Base-by-base conservation (phyloP, 2,888 invertebrate species). In the Lamellibrachia satsuma region DNA sequence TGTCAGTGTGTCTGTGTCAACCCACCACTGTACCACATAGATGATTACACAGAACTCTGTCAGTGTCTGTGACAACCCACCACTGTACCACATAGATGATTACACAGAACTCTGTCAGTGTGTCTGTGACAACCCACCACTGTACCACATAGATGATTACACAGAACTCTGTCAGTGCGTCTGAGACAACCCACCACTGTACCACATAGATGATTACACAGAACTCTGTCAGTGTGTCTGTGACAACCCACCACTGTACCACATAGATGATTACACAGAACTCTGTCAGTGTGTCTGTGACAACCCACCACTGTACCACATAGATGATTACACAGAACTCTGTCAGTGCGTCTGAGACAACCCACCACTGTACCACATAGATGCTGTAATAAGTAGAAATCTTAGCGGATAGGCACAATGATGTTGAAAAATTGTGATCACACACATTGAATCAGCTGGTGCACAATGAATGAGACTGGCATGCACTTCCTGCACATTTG, bases 341-440 rank as follows among this genome's bases (percentile, higher is more conserved):
- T 11, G 22, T 75, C 22, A 22, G 75, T 15, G 75, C 22, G 75
- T n/a, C 60, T 4, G 60, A 15, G 60, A 9, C 60, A 60, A 60
- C 60, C 22, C 75, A 75, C 75, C 15, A 6, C 75, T 75, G 75
- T 15, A 75, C 22, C 75, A 75, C 22, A 75, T 22, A 75, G 75
- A 75, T n/a, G 15, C 75, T 75, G 75, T 75, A 15, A 15, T 75
- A 75, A 22, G 75, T 3, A 75, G 75, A 75, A 75, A 75, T n/a
- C 75, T 75, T 75, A 75, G 75, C 75, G n/a, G 75, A 75, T 75
- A 75, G 75, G 75, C 75, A 75, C 75, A 75, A 39, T 75, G 75
- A 75, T 75, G 75, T 75, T 75, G 75, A 75, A 75, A 75, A 22
- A 6, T 75, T 75, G 75, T n/a, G 6, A 22, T 22, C 22, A n/a